These are phyloP conservation scores for Ammodytes marinus DNA, from an alignment of 2,113 vertebrate species.

Conservation along the genomic window DNA sequence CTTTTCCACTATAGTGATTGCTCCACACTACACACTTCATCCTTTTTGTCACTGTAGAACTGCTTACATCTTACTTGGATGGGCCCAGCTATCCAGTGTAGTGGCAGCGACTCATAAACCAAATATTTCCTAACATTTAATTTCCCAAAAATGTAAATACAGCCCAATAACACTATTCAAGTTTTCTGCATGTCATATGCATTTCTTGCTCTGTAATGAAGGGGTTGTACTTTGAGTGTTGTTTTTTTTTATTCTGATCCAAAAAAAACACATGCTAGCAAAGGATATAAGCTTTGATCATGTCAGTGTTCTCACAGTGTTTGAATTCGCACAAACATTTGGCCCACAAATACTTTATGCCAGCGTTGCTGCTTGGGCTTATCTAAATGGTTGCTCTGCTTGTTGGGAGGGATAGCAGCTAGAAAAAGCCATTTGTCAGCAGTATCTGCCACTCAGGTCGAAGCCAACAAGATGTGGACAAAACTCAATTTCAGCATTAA, in stretches of 20 bases:
- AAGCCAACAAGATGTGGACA: conserved; percentile 73
- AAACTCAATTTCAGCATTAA: conserved; percentile 81
- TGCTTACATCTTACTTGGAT: not conserved
- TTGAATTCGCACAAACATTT: conserved; percentile 4
- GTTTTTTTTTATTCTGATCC: too few relatives aligned
- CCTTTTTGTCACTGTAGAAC: conserved; percentile 6
- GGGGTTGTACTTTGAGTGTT: not conserved
- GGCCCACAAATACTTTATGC: conserved; percentile 11
- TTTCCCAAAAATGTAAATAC: not conserved
- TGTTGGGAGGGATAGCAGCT: conserved; percentile 27
- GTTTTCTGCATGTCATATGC: not conserved
- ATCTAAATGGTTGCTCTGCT: conserved; percentile 31
- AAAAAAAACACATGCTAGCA: too few relatives aligned
- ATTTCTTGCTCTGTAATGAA: not conserved
- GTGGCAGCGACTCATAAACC: not conserved
- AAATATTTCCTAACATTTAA: conserved; percentile 20
- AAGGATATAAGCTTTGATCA: not conserved
- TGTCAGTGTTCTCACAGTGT: not conserved
- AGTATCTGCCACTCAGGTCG: conserved; percentile 63
- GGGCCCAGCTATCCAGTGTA: not conserved
- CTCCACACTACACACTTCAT: conserved; percentile 25
- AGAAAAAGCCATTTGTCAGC: conserved; percentile 76
- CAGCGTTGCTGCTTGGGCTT: not conserved
- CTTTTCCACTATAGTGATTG: conserved; percentile 1
- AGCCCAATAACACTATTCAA: not conserved